phyloP scores from a whole-genome alignment of 2,797 vertebrate genomes.

The Ceryle rudis region DNA sequence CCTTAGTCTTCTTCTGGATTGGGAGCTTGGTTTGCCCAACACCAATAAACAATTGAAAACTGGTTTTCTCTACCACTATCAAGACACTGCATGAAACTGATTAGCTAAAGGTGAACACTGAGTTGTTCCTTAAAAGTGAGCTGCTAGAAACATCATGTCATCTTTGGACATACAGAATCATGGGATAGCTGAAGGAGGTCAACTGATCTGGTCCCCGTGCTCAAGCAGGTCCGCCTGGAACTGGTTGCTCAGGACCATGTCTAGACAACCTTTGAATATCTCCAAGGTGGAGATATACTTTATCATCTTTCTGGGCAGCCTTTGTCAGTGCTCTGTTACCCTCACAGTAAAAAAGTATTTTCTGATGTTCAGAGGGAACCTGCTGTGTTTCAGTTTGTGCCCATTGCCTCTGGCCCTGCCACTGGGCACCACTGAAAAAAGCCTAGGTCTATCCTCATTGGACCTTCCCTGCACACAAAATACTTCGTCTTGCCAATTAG shows the following conservation, averaged over 20 bases:
- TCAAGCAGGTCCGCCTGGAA: not conserved
- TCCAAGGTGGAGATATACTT: not conserved
- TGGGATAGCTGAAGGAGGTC: not conserved
- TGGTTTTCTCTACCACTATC: not conserved
- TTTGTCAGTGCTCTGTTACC: not conserved
- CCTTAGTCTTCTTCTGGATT: not conserved
- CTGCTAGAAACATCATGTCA: not conserved
- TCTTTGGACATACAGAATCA: not conserved
- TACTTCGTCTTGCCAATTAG: not conserved
- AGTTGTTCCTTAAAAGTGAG: not conserved
- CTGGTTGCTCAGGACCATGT: not conserved
- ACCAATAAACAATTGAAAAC: not conserved
- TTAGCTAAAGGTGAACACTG: not conserved
- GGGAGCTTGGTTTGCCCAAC: not conserved
- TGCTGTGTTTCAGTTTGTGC: not conserved
- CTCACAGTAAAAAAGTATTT: not conserved
- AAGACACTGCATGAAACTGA: not conserved
- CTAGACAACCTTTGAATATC: too few species aligned
- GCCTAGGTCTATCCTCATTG: not conserved
- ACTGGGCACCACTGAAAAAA: too few species aligned
- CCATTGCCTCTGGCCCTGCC: not conserved
- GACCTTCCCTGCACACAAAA: not conserved
- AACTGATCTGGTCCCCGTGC: not conserved
- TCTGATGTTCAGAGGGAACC: not conserved
- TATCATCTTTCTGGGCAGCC: not conserved